Conservation (phyloP, 2,797 vertebrate genomes). For the Gymnodraco acuticeps region DNA sequence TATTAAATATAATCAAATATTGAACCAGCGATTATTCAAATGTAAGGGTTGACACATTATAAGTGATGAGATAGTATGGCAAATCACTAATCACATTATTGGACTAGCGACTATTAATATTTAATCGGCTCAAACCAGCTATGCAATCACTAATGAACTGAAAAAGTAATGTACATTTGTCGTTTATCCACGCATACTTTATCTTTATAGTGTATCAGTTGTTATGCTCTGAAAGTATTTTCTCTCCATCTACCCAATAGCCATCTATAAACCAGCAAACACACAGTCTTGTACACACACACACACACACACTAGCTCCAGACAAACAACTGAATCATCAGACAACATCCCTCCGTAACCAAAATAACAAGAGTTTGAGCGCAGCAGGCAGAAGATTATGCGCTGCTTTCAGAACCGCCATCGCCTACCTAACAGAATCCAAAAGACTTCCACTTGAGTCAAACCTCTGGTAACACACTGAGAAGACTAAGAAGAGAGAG, state of each 20-base stretch:
- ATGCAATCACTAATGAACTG: neutral
- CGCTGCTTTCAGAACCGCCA: constrained; percentile 53
- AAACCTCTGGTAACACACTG: constrained; percentile 54
- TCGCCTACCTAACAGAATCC: constrained; percentile 53
- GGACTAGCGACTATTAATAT: neutral
- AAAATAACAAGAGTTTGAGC: constrained; percentile 42
- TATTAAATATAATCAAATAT: neutral
- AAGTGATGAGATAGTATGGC: neutral
- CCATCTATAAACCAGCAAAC: constrained; percentile 18
- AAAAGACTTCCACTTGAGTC: constrained; percentile 58
- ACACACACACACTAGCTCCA: constrained; percentile 33
- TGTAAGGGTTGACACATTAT: neutral
- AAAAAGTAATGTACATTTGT: neutral
- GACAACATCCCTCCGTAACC: constrained; percentile 49
- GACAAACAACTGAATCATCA: constrained; percentile 61
- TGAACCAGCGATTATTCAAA: neutral
- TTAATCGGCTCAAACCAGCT: neutral
- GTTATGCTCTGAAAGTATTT: neutral
- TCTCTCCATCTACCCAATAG: neutral
- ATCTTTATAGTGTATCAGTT: neutral
- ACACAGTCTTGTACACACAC: neutral
- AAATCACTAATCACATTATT: neutral
- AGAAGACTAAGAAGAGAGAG: constrained; percentile 19
- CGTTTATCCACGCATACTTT: neutral
- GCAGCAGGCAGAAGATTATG: constrained; percentile 62